Evolutionary conservation across 2,888 invertebrate genomes (phyloP), one percentile per base, ranked within the genome.

Genomic region (Synergus gifuensis): DNA sequence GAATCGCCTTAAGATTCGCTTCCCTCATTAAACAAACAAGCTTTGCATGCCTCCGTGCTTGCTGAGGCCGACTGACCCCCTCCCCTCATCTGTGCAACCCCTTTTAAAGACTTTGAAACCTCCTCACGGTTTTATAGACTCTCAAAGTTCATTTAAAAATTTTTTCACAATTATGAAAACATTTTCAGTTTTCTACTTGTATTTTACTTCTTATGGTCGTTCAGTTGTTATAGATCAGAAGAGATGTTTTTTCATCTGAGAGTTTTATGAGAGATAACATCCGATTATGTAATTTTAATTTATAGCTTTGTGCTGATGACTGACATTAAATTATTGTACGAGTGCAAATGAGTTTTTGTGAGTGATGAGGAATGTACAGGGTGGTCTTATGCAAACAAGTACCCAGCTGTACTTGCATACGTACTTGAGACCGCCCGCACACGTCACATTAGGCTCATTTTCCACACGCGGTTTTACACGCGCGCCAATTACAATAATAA

Each of bases 1-100:
- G 85, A 89, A 87, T 89, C 90, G 87, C 88, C 88, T 88, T 87
- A 84, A 92, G 93, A 93, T 93, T 94, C 90, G 91, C 87, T 90
- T 89, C 89, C 89, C 91, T 92, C 91, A 89, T 91, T 91, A 91
- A 90, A 90, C 87, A 89, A 90, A 90, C 89, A 87, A 90, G 91
- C 89, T 90, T 89, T 89, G 89, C 90, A 90, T 89, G 88, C 86
- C 85, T 82, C 83, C 83, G 76, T 78, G 78, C 60, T 62, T 66
- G 67, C 76, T 63, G 64, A 64, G 12, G 16, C 18, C 36, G 14
- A 28, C 60, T 73, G 16, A 28, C 46, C 67, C 42, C 62, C 78
- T 16, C 28, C 18, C 49, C 28, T 14, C 73, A 79, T 76, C 60
- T 73, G 62, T 7, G 46, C 73, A 78, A 76, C 4, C 73, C 63